These are phyloP conservation scores for Avahi laniger DNA, from an alignment of 2,797 vertebrate genomes.

Conservation along the genomic window DNA sequence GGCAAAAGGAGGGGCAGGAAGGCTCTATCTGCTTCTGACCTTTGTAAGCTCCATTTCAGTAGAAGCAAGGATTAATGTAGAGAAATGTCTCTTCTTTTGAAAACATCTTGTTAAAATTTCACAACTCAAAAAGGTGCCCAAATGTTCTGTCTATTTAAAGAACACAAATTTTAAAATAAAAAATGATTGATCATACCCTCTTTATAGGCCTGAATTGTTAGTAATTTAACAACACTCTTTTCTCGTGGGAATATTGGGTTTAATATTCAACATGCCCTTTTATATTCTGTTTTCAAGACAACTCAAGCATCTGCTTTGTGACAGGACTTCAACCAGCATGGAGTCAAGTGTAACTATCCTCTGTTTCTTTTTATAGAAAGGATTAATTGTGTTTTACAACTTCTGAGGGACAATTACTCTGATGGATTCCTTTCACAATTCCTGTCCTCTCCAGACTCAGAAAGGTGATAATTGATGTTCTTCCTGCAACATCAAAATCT, in stretches of 20 bases:
- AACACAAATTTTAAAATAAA: neutral
- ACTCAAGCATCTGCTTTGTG: constrained; percentile 37
- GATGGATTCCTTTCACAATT: neutral
- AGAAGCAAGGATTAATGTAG: constrained; percentile 55
- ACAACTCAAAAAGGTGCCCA: constrained; percentile 31
- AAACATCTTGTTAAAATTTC: constrained; percentile 73
- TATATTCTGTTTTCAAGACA: constrained; percentile 17
- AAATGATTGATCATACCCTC: neutral
- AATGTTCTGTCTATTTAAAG: constrained; percentile 30
- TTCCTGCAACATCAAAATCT: constrained; percentile 22
- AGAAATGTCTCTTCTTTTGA: constrained; percentile 55
- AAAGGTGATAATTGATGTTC: neutral
- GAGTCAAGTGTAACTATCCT: constrained; percentile 47
- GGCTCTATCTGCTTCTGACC: constrained; percentile 55
- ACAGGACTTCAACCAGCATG: constrained; percentile 52
- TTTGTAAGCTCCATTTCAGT: constrained; percentile 62
- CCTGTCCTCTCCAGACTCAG: neutral
- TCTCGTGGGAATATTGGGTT: neutral
- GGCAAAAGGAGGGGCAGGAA: constrained; percentile 11
- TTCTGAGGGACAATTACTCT: constrained; percentile 36
- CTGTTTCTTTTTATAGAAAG: constrained; percentile 43
- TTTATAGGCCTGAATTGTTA: neutral
- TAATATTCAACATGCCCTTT: neutral
- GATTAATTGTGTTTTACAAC: constrained; percentile 67
- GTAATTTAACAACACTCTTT: neutral